phyloP scores from a whole-genome alignment of 2,113 vertebrate species.

The Spheniscus mendiculus region DNA sequence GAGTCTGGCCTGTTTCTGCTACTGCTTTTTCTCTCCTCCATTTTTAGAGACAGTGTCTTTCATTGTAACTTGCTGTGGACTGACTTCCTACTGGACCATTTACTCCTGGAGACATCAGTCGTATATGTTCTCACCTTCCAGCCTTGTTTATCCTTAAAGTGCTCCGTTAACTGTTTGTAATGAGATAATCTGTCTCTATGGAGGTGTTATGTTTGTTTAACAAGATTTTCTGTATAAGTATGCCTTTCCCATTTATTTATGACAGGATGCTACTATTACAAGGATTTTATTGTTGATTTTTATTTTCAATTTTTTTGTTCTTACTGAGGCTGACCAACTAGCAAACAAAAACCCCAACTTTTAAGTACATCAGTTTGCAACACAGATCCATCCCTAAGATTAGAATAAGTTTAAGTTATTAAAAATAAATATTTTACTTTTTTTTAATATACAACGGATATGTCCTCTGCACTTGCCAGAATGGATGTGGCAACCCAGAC shows the following conservation, averaged over 20 bases:
- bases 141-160: not conserved
- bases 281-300: not conserved
- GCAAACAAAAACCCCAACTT: not conserved
- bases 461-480: not conserved
- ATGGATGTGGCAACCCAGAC: not conserved
- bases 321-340: not conserved
- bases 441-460: not conserved
- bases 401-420: not conserved
- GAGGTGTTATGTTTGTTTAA: not conserved
- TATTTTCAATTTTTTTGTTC: not conserved
- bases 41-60: not conserved
- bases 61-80: not conserved
- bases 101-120: not conserved
- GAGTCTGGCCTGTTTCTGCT: not conserved
- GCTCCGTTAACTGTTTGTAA: not conserved
- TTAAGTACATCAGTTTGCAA: not conserved
- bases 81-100: not conserved
- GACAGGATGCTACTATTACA: not conserved
- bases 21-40: not conserved
- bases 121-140: not conserved
- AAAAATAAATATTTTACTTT: not conserved
- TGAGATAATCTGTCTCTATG: not conserved
- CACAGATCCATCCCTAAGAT: not conserved
- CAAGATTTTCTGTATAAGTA: not conserved
- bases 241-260: not conserved